phyloP scores from a whole-genome alignment of 2,888 invertebrate species.

The Habrosyne pyritoides region DNA sequence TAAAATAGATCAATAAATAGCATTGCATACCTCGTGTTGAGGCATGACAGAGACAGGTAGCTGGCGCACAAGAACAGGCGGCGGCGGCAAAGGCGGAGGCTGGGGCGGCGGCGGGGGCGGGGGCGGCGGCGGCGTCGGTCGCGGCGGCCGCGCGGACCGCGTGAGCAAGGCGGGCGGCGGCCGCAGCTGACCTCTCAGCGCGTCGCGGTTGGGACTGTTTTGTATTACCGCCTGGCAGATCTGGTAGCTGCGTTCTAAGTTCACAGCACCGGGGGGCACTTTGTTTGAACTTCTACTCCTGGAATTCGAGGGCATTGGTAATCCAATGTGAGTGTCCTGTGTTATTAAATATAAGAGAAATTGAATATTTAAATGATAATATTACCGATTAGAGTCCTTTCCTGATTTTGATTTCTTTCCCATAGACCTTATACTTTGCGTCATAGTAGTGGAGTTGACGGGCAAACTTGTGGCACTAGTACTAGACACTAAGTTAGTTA shows the following conservation, averaged over 20 bases:
- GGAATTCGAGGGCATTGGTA: not conserved
- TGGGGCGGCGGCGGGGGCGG: constrained; percentile 53
- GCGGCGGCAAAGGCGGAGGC: too few species aligned
- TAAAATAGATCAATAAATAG: not conserved
- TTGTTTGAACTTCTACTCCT: constrained; percentile 86
- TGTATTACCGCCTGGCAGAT: constrained; percentile 97
- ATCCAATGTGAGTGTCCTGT: too few species aligned
- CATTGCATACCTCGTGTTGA: constrained; percentile 62
- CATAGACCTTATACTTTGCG: constrained; percentile 55
- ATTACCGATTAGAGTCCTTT: constrained; percentile 73
- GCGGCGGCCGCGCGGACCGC: constrained; percentile 63
- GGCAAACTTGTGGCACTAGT: constrained; percentile 54
- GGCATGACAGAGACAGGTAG: constrained; percentile 85
- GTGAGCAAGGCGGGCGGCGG: constrained; percentile 92
- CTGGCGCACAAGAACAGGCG: constrained; percentile 84
- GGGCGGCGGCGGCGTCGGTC: constrained; percentile 57
- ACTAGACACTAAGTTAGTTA: constrained; percentile 59
- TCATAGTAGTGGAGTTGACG: constrained; percentile 58
- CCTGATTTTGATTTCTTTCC: constrained; percentile 70
- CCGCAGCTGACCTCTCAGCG: constrained; percentile 91
- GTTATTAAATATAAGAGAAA: too few species aligned
- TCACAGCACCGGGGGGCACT: constrained; percentile 95
- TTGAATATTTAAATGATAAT: not conserved
- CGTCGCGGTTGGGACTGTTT: constrained; percentile 95
- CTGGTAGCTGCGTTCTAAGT: constrained; percentile 96